Conservation (phyloP, 2,113 vertebrate species). For the Bombycilla garrulus region DNA sequence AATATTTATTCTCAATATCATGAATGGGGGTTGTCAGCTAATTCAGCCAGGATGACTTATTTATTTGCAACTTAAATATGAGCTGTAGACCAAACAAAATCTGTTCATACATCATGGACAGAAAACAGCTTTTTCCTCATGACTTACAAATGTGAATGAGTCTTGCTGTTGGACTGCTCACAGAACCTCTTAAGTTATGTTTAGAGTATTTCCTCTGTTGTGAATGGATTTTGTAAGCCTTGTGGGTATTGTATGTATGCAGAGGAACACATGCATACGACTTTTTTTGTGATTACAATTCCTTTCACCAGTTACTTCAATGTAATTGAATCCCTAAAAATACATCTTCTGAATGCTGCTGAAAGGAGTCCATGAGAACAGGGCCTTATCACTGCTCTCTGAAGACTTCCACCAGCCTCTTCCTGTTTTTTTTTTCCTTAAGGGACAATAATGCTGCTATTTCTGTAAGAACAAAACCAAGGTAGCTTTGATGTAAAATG, state of each 20-base stretch:
- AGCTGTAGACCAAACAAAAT: slow-evolving; percentile 64
- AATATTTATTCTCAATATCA: slow-evolving; percentile 25
- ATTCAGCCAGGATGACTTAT: slow-evolving; percentile 49
- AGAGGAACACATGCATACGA: neutral
- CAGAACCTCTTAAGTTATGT: slow-evolving; percentile 12
- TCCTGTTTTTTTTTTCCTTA: neutral
- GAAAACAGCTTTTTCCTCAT: slow-evolving; percentile 30
- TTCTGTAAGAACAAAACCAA: neutral
- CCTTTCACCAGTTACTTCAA: neutral
- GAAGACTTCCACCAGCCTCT: neutral
- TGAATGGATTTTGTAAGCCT: slow-evolving; percentile 10
- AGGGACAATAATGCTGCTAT: neutral
- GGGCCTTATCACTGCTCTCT: neutral
- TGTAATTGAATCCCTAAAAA: neutral
- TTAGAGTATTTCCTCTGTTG: neutral
- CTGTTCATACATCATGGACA: slow-evolving; percentile 41
- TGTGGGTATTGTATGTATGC: neutral
- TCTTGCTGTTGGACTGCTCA: neutral
- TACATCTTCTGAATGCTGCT: neutral
- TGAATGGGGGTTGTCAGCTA: slow-evolving; percentile 5
- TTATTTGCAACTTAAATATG: slow-evolving; percentile 47
- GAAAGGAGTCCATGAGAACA: neutral
- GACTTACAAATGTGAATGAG: slow-evolving; percentile 33
- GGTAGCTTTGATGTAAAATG: neutral
- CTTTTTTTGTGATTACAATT: neutral